Evolutionary conservation across 1,140 invertebrate genomes (phyloP), one percentile per base, ranked within the genome.

Genomic region (Carposina sasakii): DNA sequence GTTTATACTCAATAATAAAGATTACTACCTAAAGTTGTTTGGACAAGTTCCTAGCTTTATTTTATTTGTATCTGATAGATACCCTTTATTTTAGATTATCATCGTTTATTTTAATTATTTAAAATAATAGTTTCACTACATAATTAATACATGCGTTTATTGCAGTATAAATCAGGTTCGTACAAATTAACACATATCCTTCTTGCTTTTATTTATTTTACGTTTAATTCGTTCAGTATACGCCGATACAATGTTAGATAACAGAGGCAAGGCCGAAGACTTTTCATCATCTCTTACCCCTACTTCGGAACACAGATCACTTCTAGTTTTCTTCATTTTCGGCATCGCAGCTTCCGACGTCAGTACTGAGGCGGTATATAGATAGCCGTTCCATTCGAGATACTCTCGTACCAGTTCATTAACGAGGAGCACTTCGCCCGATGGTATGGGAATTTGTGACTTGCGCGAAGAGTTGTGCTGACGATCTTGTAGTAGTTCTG

Each of bases 341-440:
- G 74, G 56, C 61, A 81, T 60, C 1, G 63, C 67, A 2, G 79
- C 72, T 45, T 86, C 86, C 31, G 81, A 82, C 0, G 59, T 55
- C 66, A 87, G 69, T 8, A 88, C 77, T 28, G 86, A 83, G 6
- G 86, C 84, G 0, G 84, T 85, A 36, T 87, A 88, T 3, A 87
- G 54, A 48, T 87, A 88, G 0, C 87, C 87, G 48, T 88, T 87
- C 87, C 87, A 88, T 31, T 79, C 71, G 2, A 88, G 56, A 48
- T 88, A 88, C 48, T 88, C 87, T 30, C 84, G 71, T 2, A 88
- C 73, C 0, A 88, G 55, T 39, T 87, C 86, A 43, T 88, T 88
- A 22, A 87, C 78, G 3, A 88, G 53, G 22, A 81, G 63, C 2
- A 86, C 86, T 56, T 87, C 87, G 0, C 81, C 71, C 1, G 81